phyloP scores from a whole-genome alignment of 2,113 vertebrate genomes.

The Catagonus wagneri region DNA sequence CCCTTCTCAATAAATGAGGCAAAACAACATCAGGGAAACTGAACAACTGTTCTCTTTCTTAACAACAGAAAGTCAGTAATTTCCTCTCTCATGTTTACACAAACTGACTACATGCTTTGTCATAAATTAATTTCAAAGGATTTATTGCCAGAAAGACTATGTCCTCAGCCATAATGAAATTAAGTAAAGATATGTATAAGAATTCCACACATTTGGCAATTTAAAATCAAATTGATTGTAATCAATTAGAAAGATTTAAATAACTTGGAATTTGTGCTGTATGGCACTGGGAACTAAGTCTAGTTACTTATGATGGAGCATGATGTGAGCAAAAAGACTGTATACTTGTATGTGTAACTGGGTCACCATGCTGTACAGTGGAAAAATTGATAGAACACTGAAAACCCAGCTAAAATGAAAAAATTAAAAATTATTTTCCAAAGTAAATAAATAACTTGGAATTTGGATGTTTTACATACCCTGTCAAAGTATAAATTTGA shows the following conservation, averaged over 20 bases:
- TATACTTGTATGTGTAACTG: no score
- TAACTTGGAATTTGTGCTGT: conserved; percentile 22
- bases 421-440: no score
- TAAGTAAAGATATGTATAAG: background rate
- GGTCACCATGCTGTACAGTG: no score
- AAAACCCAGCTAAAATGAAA: no score
- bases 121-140: conserved; percentile 19
- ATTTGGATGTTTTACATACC: background rate
- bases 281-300: no score
- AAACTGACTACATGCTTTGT: background rate
- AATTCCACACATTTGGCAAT: background rate
- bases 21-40: conserved; percentile 53
- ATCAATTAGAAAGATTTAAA: conserved; percentile 11
- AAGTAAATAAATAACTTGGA: conserved; percentile 11
- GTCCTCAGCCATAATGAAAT: background rate
- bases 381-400: no score
- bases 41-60: background rate
- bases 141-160: background rate
- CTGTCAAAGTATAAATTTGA: background rate
- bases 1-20: conserved; percentile 83
- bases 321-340: no score
- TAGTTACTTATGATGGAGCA: no score
- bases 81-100: background rate
- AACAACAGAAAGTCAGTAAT: background rate
- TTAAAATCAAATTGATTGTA: background rate